Evolutionary conservation across 2,888 invertebrate species (phyloP).

Genomic region (Agapostemon virescens): DNA sequence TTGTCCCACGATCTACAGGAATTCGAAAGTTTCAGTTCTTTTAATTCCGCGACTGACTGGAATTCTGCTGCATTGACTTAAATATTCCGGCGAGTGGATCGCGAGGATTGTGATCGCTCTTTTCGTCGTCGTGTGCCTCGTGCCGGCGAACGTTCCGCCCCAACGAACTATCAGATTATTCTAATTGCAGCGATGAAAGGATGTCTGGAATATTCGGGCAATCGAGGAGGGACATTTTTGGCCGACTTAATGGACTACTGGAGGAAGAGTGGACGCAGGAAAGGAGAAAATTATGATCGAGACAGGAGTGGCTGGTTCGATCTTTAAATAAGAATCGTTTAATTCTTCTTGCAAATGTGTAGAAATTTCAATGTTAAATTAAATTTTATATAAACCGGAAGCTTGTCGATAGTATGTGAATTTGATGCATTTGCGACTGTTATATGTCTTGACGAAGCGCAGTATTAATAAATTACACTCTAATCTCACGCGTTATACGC

Average conservation of each 20-base stretch:
- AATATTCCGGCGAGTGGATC: background rate
- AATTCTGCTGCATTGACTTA: background rate
- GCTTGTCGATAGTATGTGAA: too few species aligned
- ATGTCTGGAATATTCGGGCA: background rate
- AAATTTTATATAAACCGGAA: too few species aligned
- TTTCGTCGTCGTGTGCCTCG: background rate
- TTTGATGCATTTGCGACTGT: too few species aligned
- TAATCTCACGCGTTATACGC: too few species aligned
- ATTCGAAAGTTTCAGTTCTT: background rate
- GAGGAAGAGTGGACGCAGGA: background rate
- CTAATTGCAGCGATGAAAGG: background rate
- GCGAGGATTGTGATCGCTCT: background rate
- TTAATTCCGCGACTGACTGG: constrained; percentile 10
- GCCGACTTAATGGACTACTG: background rate
- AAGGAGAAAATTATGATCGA: background rate
- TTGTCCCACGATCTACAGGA: background rate
- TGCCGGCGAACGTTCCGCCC: background rate
- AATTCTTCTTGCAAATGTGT: background rate
- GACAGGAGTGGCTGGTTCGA: background rate
- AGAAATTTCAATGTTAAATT: too few species aligned
- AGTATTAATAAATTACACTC: too few species aligned
- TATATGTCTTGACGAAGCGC: too few species aligned
- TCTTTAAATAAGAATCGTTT: background rate
- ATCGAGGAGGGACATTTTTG: background rate
- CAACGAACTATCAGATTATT: background rate